A percentile compares a stretch with the other conserved stretches of the same genome.
Evolutionary conservation across 2,888 invertebrate species (phyloP).

Genomic region (Drosophila imparisetae): DNA sequence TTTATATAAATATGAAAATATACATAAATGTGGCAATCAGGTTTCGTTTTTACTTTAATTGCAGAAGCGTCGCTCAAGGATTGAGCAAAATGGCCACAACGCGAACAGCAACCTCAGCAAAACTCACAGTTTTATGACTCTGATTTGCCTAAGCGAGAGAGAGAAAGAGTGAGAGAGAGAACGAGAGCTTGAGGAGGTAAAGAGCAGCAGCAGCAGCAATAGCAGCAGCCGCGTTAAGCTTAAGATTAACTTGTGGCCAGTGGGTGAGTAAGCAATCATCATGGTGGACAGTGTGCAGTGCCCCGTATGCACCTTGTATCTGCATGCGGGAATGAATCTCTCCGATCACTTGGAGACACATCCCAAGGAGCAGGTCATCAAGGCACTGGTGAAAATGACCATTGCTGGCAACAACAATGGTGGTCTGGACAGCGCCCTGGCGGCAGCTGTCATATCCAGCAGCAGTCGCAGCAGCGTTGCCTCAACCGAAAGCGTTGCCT

Average conservation of each 20-base stretch:
- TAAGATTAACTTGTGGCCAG: slow-evolving; percentile 27
- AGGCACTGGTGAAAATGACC: slow-evolving; percentile 87
- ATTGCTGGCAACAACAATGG: slow-evolving; percentile 62
- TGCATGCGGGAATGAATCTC: slow-evolving; percentile 92
- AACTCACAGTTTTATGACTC: slow-evolving; percentile 70
- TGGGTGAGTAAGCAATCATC: slow-evolving; percentile 44
- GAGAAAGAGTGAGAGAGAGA: slow-evolving; percentile 13
- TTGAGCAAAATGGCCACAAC: slow-evolving; percentile 65
- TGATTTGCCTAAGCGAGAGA: slow-evolving; percentile 37
- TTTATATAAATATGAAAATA: slow-evolving; percentile 1
- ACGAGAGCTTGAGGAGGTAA: slow-evolving; percentile 18
- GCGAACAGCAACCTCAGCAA: slow-evolving; percentile 26
- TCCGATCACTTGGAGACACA: slow-evolving; percentile 93
- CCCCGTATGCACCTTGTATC: slow-evolving; percentile 93
- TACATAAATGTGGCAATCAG: slow-evolving; percentile 9
- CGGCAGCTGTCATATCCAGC: slow-evolving; percentile 53
- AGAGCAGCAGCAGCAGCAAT: slow-evolving; percentile 23
- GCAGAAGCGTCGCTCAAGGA: slow-evolving; percentile 42
- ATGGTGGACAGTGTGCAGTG: slow-evolving; percentile 87
- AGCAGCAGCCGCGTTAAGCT: slow-evolving; percentile 27
- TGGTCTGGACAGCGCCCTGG: slow-evolving; percentile 54
- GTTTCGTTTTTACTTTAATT: slow-evolving; percentile 18
- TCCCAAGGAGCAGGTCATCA: slow-evolving; percentile 95
- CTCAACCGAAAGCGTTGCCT: slow-evolving; percentile 3
- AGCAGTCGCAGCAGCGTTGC: slow-evolving; percentile 18